Conservation (phyloP, 2,888 invertebrate genomes). For the Augochlorella aurata region DNA sequence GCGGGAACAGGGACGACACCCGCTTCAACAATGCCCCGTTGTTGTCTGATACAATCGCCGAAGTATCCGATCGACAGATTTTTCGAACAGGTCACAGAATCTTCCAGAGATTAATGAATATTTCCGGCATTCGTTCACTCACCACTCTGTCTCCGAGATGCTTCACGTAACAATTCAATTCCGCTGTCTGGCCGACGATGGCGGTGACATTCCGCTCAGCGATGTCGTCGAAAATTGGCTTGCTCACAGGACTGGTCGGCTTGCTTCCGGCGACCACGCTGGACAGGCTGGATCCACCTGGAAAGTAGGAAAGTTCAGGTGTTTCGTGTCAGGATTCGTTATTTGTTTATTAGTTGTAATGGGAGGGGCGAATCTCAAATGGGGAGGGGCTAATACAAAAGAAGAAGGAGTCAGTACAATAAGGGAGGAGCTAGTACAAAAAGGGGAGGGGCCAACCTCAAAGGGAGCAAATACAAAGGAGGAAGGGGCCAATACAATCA, state of each 20-base stretch:
- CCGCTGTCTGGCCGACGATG: conserved; percentile 91
- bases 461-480: too few relatives aligned
- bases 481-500: too few relatives aligned
- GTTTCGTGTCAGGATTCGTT: background rate
- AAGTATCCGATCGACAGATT: background rate
- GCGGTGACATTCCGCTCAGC: conserved; percentile 92
- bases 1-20: background rate
- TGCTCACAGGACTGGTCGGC: conserved; percentile 83
- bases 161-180: conserved; percentile 91
- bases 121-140: conserved; percentile 78
- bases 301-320: conserved; percentile 33
- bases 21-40: background rate
- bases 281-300: conserved; percentile 78
- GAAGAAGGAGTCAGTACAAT: too few relatives aligned
- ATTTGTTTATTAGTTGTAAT: background rate
- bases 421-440: too few relatives aligned
- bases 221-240: conserved; percentile 93
- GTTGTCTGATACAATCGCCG: background rate
- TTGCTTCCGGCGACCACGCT: conserved; percentile 78
- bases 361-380: too few relatives aligned
- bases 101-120: conserved; percentile 4
- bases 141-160: conserved; percentile 94
- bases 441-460: too few relatives aligned
- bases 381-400: too few relatives aligned
- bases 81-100: background rate